Evolutionary conservation across 2,797 vertebrate genomes (phyloP), one percentile per base, ranked within the genome.

Genomic region (Champsocephalus gunnari): DNA sequence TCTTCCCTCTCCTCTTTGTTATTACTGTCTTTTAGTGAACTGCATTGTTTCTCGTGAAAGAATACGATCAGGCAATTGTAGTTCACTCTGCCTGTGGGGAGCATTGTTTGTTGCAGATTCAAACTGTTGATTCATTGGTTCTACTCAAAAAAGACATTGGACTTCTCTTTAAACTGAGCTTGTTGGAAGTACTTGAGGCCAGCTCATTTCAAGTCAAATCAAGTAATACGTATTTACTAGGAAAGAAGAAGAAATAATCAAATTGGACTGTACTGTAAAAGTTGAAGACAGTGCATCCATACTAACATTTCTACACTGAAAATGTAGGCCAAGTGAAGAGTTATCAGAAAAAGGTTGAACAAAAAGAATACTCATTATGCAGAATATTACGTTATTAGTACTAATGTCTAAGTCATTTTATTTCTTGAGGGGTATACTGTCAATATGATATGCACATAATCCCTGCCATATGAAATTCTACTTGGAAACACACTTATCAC

Each of bases 101-200:
- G 24, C 65, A 34, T 47, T 84, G 61, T 78, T 69, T 82, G 79
- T 83, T 64, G 75, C 79, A 58, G 51, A 79, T 77, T 56, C 44
- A 61, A 56, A 73, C 47, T 66, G 78, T 79, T 81, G 60, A 85
- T 69, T 81, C 64, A 43, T 32, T 54, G 32, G 78, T 77, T 74
- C 8, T 69, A 48, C 38, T 56, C 14, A 50, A 71, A 64, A 81
- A 60, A 59, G 24, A 43, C 49, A 14, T 3, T 51, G n/a, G 49
- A 44, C n/a, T 77, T 19, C 43, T 19, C 63, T 85, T 79, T 65
- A n/a, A 59, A 68, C 13, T 24, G 2, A 57, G n/a, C 14, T 34
- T 7, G n/a, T 63, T 55, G 67, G 28, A 56, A 50, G 47, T 47
- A 32, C 45, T 48, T 41, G 14, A 47, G 44, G 5, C 21, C 41